Conservation (phyloP, 1,140 invertebrate species). For the Trichonephila clavata region DNA sequence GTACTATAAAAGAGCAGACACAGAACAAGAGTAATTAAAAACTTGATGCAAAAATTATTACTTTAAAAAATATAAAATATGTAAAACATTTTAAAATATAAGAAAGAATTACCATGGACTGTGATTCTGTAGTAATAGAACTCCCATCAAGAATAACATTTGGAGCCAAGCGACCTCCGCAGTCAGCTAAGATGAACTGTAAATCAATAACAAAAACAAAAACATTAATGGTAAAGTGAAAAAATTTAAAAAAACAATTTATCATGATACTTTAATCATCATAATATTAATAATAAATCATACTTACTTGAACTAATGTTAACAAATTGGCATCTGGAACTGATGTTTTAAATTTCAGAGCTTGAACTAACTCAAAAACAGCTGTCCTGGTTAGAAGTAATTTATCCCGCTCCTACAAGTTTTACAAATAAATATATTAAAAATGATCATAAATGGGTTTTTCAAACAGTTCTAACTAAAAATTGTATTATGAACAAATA, state of each 20-base stretch:
- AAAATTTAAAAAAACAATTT: not conserved
- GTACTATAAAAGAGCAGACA: constrained; percentile 60
- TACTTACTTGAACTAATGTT: constrained; percentile 90
- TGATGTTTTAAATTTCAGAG: constrained; percentile 95
- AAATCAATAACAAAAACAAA: not conserved
- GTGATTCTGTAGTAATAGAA: constrained; percentile 68
- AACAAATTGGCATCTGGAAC: constrained; percentile 97
- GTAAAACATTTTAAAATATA: constrained; percentile 26
- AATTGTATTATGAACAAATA: too few relatives aligned
- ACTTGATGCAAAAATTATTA: not conserved
- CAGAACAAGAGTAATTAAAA: not conserved
- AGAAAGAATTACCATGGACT: constrained; percentile 76
- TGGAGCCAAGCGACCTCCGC: constrained; percentile 88
- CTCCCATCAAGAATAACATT: constrained; percentile 84
- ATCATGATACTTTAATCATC: not conserved
- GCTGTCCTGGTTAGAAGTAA: constrained; percentile 93
- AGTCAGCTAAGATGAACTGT: constrained; percentile 86
- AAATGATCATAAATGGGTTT: not conserved
- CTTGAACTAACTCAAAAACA: constrained; percentile 96
- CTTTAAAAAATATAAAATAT: not conserved
- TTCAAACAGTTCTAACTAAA: too few relatives aligned
- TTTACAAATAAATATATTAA: not conserved
- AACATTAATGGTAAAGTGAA: not conserved
- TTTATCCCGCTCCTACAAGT: constrained; percentile 93
- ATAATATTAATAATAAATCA: not conserved